These are phyloP conservation scores for Myopa testacea DNA, from an alignment of 2,888 invertebrate genomes.

Conservation along the genomic window DNA sequence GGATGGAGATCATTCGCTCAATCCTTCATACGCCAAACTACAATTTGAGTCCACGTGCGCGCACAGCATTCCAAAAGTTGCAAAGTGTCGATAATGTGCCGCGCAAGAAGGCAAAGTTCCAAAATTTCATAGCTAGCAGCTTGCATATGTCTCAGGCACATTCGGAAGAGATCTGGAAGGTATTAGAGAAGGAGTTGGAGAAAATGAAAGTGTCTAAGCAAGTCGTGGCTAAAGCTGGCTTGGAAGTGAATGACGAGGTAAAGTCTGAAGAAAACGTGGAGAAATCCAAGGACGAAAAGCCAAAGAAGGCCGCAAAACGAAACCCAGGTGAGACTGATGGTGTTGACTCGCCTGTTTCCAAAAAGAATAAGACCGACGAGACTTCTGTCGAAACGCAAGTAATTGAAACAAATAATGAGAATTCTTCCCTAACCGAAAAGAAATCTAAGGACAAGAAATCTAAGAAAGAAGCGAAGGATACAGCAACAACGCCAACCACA, in stretches of 20 bases:
- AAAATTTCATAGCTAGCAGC: slow-evolving; percentile 80
- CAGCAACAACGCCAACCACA: not conserved
- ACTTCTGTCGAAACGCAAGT: not conserved
- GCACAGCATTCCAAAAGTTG: slow-evolving; percentile 76
- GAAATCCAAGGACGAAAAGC: not conserved
- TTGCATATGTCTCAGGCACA: slow-evolving; percentile 73
- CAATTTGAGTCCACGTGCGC: slow-evolving; percentile 69
- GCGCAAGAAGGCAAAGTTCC: slow-evolving; percentile 85
- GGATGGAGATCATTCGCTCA: slow-evolving; percentile 71
- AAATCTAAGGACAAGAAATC: too few relatives aligned
- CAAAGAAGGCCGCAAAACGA: slow-evolving; percentile 28
- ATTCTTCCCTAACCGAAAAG: not conserved
- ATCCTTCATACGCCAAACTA: slow-evolving; percentile 61
- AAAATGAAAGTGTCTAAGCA: slow-evolving; percentile 63
- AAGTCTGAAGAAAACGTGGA: not conserved
- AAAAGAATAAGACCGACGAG: not conserved
- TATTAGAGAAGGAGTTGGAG: slow-evolving; percentile 71
- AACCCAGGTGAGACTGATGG: not conserved
- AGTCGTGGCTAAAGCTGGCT: slow-evolving; percentile 46
- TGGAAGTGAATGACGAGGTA: not conserved
- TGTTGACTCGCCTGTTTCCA: not conserved
- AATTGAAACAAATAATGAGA: not conserved
- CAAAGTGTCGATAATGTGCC: slow-evolving; percentile 85
- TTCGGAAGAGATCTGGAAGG: slow-evolving; percentile 76
- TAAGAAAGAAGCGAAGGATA: not conserved